phyloP scores from a whole-genome alignment of 2,797 vertebrate genomes.

The Dermochelys coriacea region DNA sequence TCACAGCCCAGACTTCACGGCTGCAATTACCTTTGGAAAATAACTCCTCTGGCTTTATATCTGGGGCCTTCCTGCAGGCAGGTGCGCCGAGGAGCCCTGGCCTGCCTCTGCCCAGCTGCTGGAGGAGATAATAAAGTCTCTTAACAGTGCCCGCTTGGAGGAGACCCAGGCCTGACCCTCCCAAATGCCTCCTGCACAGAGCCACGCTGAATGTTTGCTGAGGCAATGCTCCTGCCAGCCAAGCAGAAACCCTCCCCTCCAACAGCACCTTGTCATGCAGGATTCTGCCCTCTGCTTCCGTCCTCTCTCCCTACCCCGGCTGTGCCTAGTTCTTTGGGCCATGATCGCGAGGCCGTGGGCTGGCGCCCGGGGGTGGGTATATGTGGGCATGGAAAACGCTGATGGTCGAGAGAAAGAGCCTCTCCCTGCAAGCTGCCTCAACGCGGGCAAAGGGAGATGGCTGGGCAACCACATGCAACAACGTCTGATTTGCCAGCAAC shows the following conservation, averaged over 20 bases:
- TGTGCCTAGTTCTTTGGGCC: not conserved
- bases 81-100: accelerated
- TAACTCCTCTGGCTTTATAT: not conserved
- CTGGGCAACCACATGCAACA: not conserved
- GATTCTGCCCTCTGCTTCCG: not conserved
- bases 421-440: not conserved
- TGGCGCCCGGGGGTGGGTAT: too few species aligned
- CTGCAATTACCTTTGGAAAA: not conserved
- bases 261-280: not conserved
- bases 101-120: not conserved
- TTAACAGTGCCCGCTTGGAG: not conserved
- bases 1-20: not conserved
- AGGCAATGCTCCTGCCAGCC: too few species aligned
- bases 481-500: not conserved
- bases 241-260: too few species aligned
- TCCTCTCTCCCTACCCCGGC: not conserved
- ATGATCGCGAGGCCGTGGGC: too few species aligned
- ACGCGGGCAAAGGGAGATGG: not conserved
- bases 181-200: not conserved
- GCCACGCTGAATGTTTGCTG: not conserved
- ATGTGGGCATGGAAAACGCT: not conserved
- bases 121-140: not conserved
- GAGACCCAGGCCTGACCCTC: accelerated
- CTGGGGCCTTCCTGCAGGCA: not conserved
- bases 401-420: not conserved